Percentiles rank a stretch among this genome's conserved stretches.
Conservation (phyloP, 2,888 invertebrate genomes). For the Cepaea hortensis region DNA sequence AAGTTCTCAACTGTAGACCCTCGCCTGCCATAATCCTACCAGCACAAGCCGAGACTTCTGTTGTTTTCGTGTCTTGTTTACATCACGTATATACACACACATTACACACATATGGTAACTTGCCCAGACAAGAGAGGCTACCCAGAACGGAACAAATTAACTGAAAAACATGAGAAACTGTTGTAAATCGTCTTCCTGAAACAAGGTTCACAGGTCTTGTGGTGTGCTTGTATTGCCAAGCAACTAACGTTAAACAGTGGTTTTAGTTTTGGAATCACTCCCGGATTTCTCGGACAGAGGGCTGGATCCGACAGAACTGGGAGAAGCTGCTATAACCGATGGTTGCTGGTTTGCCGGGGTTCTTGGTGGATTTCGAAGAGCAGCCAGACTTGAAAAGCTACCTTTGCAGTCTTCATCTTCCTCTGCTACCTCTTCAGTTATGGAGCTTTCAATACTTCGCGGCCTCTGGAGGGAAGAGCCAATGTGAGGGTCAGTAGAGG, state of each 20-base stretch:
- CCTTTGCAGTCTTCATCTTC: conserved; percentile 21
- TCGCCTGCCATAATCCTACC: neutral
- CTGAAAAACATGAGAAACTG: too few species aligned
- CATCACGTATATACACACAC: too few species aligned
- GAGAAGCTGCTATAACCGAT: conserved; percentile 40
- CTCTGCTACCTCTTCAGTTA: conserved; percentile 42
- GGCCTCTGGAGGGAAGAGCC: neutral
- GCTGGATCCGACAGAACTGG: conserved; percentile 47
- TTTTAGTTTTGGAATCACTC: conserved; percentile 40
- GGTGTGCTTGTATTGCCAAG: too few species aligned
- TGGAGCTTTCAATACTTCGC: conserved; percentile 14
- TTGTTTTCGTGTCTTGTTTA: too few species aligned
- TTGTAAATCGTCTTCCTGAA: too few species aligned
- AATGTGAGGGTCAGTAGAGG: neutral
- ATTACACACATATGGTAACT: too few species aligned
- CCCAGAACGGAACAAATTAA: too few species aligned
- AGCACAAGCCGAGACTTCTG: too few species aligned
- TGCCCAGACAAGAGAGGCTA: too few species aligned
- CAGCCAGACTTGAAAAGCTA: neutral
- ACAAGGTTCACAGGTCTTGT: too few species aligned
- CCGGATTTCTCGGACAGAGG: conserved; percentile 46
- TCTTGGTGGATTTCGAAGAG: neutral
- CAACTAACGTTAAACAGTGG: conserved; percentile 35
- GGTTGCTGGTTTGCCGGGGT: neutral
- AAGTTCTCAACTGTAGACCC: neutral